Evolutionary conservation across 23 tunicate species (phyloP).

Genomic region (Ascidia mentula): DNA sequence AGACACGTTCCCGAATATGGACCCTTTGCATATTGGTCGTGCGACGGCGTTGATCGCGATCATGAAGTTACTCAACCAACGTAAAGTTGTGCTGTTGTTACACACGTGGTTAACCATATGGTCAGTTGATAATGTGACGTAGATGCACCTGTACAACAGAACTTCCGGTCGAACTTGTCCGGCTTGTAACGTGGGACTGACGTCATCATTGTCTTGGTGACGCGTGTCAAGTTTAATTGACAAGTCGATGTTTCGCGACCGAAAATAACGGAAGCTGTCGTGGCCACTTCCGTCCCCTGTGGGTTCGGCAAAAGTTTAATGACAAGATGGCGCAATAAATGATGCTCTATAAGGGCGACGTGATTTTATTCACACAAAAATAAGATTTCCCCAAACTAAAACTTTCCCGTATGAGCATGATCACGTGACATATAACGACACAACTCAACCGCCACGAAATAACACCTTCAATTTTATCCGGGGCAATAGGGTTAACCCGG

Average conservation of each 20-base stretch:
- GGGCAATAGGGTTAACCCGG: slow-evolving; percentile 57
- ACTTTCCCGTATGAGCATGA: no score
- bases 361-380: no score
- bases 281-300: slow-evolving; percentile 49
- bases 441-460: not conserved
- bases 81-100: slow-evolving; percentile 56
- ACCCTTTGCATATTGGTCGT: slow-evolving; percentile 82
- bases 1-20: slow-evolving; percentile 40
- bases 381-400: no score
- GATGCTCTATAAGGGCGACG: no score
- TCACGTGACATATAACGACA: no score
- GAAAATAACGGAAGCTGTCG: slow-evolving; percentile 65
- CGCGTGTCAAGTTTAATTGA: slow-evolving; percentile 58
- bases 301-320: not conserved
- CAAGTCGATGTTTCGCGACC: slow-evolving; percentile 80
- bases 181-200: not conserved
- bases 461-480: slow-evolving; percentile 75
- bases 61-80: slow-evolving; percentile 84
- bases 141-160: slow-evolving; percentile 76
- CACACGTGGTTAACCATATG: not conserved
- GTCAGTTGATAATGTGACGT: no score
- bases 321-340: no score
- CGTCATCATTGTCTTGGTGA: not conserved
- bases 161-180: slow-evolving; percentile 53
- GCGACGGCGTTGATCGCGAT: slow-evolving; percentile 86